These are phyloP conservation scores for Antheraea pernyi DNA, from an alignment of 1,140 invertebrate species.

Conservation along the genomic window DNA sequence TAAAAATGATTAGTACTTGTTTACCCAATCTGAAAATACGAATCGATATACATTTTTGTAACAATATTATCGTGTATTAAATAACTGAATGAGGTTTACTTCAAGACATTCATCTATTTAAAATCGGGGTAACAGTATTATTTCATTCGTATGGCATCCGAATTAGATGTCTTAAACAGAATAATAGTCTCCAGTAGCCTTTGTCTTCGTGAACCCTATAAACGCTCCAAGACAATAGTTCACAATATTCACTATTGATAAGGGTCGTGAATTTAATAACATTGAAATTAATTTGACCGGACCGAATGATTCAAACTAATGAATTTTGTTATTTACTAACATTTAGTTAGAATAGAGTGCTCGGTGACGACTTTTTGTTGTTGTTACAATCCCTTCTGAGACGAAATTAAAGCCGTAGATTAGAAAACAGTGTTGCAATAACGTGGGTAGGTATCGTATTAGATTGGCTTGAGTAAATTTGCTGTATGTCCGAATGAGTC, in stretches of 20 bases:
- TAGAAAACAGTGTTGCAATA: slow-evolving; percentile 47
- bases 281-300: slow-evolving; percentile 34
- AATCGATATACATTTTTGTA: no score
- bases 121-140: background rate
- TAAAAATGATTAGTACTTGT: no score
- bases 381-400: slow-evolving; percentile 12
- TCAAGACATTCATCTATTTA: no score
- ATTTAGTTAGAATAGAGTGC: background rate
- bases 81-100: no score
- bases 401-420: slow-evolving; percentile 47
- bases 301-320: slow-evolving; percentile 2
- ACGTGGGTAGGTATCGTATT: slow-evolving; percentile 45
- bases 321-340: slow-evolving; percentile 11
- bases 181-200: background rate
- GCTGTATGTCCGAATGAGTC: slow-evolving; percentile 58
- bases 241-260: slow-evolving; percentile 38
- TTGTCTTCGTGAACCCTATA: slow-evolving; percentile 15
- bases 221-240: slow-evolving; percentile 15
- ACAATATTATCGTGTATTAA: no score
- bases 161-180: slow-evolving; percentile 2
- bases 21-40: no score
- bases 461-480: slow-evolving; percentile 65
- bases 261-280: slow-evolving; percentile 37
- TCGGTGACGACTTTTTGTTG: slow-evolving; percentile 9
- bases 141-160: background rate